A percentile compares a stretch with the other conserved stretches of the same genome.
phyloP scores from a whole-genome alignment of 2,797 vertebrate species.

The Peromyscus aztecus region DNA sequence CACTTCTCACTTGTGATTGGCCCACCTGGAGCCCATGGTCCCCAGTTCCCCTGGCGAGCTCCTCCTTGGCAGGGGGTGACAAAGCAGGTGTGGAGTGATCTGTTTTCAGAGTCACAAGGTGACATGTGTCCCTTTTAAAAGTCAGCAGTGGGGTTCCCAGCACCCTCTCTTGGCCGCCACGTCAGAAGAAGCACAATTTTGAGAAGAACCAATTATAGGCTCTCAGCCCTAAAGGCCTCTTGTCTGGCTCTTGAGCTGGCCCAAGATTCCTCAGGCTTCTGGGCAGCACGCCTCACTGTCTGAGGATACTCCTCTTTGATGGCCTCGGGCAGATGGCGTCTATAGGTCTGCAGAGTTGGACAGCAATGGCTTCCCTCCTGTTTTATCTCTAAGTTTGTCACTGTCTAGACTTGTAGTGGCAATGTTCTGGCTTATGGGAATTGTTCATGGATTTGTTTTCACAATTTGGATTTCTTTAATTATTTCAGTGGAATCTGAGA shows the following conservation, averaged over 20 bases:
- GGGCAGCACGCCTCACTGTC: not conserved
- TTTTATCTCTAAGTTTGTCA: not conserved
- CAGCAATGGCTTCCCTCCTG: not conserved
- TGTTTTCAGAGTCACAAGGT: not conserved
- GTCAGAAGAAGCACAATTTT: not conserved
- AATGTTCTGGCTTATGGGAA: not conserved
- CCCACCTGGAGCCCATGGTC: not conserved
- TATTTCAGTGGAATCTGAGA: not conserved
- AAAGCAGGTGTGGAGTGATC: no score
- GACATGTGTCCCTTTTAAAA: not conserved
- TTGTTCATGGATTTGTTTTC: not conserved
- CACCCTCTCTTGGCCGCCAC: fast-evolving
- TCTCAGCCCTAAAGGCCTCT: not conserved
- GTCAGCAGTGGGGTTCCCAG: not conserved
- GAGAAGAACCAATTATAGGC: not conserved
- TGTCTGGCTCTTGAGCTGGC: not conserved
- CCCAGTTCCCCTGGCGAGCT: not conserved
- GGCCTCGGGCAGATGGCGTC: not conserved
- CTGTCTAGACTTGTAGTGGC: not conserved
- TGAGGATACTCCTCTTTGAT: not conserved
- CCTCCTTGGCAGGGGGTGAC: not conserved
- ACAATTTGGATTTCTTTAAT: not conserved
- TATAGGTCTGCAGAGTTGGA: not conserved
- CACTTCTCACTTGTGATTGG: not conserved
- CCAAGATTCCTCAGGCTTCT: not conserved